Conservation (phyloP, 2,888 invertebrate species). For the Enchytraeus crypticus region DNA sequence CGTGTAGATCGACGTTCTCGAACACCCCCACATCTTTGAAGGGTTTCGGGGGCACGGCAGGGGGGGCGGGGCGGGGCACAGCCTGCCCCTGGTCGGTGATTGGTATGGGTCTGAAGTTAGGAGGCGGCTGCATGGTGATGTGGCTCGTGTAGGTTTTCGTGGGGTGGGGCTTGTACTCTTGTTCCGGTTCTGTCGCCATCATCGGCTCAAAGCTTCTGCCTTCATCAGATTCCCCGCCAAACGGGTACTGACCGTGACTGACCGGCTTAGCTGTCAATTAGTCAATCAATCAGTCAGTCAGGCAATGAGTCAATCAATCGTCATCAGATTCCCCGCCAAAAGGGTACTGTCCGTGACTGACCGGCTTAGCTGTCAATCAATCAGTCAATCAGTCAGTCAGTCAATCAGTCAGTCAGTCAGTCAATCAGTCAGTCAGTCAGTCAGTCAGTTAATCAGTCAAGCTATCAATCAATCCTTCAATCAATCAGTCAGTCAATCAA, state of each 20-base stretch:
- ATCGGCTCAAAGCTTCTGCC: conserved; percentile 26
- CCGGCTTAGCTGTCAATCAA: too few relatives aligned
- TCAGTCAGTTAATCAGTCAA: too few relatives aligned
- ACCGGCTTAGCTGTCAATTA: too few relatives aligned
- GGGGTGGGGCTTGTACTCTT: conserved; percentile 28
- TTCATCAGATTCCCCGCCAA: conserved; percentile 14
- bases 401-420: too few relatives aligned
- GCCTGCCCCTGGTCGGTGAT: conserved; percentile 31
- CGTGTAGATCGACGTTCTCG: conserved; percentile 46
- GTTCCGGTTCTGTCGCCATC: conserved; percentile 26
- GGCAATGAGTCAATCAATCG: too few relatives aligned
- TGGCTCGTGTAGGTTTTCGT: conserved; percentile 25
- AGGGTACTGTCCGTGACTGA: conserved; percentile 18
- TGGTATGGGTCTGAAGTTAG: conserved; percentile 37
- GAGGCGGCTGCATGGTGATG: conserved; percentile 32
- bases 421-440: too few relatives aligned
- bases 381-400: too few relatives aligned
- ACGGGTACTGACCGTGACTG: conserved; percentile 19
- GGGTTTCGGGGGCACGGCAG: conserved; percentile 36
- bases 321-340: conserved; percentile 17
- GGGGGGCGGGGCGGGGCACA: conserved; percentile 36
- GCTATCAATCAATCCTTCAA: too few relatives aligned
- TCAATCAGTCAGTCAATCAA: too few relatives aligned
- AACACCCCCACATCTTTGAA: conserved; percentile 41
- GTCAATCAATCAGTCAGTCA: too few relatives aligned